These are phyloP conservation scores for Pipa parva DNA, from an alignment of 2,113 vertebrate genomes.

Conservation along the genomic window DNA sequence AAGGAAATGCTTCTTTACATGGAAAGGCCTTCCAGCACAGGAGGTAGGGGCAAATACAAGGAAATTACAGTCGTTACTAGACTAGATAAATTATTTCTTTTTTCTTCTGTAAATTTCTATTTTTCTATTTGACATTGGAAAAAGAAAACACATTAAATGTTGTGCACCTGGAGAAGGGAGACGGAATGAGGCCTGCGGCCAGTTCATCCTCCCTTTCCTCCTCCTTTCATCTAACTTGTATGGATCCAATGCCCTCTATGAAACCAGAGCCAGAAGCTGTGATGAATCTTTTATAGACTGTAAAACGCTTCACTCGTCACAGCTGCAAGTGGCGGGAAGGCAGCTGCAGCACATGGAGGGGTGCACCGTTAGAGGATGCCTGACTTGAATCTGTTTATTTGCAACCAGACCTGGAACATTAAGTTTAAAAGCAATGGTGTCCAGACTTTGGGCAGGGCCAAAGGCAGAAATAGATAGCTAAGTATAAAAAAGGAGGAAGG, in stretches of 20 bases:
- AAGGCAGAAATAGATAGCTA: too few relatives aligned
- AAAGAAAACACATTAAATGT: background rate
- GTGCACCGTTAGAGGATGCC: background rate
- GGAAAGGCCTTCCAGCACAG: too few relatives aligned
- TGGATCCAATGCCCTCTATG: constrained; percentile 7
- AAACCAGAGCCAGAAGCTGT: constrained; percentile 16
- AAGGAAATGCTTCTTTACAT: too few relatives aligned
- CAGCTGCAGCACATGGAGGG: constrained; percentile 13
- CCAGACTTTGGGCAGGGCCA: background rate
- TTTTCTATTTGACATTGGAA: background rate
- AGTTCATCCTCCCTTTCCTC: background rate
- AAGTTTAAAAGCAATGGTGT: background rate
- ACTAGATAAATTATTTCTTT: background rate
- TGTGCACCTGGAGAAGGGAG: constrained; percentile 1
- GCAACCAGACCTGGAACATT: constrained; percentile 4
- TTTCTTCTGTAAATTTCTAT: background rate
- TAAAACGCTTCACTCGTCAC: constrained; percentile 30
- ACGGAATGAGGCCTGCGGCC: background rate
- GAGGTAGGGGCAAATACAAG: too few relatives aligned
- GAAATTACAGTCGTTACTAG: too few relatives aligned
- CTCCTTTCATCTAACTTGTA: constrained; percentile 11
- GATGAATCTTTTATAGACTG: constrained; percentile 31
- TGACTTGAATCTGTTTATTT: background rate
- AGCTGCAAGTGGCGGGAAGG: constrained; percentile 16
- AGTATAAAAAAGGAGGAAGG: background rate